Evolutionary conservation across 1,140 invertebrate species (phyloP), one percentile per base, ranked within the genome.

Genomic region (Drosophila nannoptera): DNA sequence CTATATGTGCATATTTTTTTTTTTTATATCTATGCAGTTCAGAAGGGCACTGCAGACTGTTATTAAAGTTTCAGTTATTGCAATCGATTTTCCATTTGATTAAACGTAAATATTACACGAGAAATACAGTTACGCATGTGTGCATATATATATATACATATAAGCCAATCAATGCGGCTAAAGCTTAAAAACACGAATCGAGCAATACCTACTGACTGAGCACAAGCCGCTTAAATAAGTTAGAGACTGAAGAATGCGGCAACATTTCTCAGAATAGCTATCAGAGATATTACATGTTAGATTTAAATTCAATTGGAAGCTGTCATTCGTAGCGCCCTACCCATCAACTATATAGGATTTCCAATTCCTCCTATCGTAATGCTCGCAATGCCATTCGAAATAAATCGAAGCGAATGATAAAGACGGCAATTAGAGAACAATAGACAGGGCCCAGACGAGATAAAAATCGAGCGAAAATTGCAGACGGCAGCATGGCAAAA

Each of bases 41-140:
- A 55, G 32, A 48, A 66, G 69, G 38, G 54, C 38, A 32, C 38
- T 40, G 4, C 32, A 43, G 35, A 67, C 61, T 84, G 72, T 86
- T 83, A 76, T 80, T 71, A 67, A 71, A 84, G 65, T 74, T 83
- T 75, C 78, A 65, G 70, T 78, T 87, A 87, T 87, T 75, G 74
- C 66, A 77, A 75, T 59, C 76, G 77, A 80, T 87, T 87, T 87
- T 87, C 77, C 84, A 75, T 83, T 87, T 87, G 84, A 87, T 87
- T 84, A 84, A 87, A 87, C 78, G 84, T 80, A 87, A 87, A 87
- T 87, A 87, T 87, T 77, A 78, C 62, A 77, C 46, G 46, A 22
- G 22, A 22, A 22, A 22, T 22, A 22, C 22, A 1, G 59, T 62
- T 80, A 69, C n/a, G 69, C 45, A 54, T 40, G n/a, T 4, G 9